Conservation (phyloP, 2,888 invertebrate species). For the Sthenelais limicola region DNA sequence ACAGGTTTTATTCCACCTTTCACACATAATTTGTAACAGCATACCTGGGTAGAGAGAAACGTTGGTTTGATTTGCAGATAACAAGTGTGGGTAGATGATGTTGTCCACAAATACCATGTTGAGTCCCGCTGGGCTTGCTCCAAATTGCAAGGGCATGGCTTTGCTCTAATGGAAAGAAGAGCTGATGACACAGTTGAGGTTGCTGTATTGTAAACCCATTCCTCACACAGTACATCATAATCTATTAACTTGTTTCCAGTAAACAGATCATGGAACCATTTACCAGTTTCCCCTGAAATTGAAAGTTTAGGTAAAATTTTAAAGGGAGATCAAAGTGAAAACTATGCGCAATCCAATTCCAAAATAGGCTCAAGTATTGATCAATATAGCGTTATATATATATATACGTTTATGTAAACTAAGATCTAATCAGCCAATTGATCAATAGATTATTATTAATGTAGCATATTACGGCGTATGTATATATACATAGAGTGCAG, state of each 20-base stretch:
- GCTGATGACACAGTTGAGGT: no score
- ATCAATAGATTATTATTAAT: no score
- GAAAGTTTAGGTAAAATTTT: not conserved
- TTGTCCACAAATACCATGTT: not conserved
- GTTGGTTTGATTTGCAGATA: not conserved
- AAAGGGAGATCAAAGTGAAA: not conserved
- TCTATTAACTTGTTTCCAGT: not conserved
- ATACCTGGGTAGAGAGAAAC: not conserved
- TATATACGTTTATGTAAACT: no score
- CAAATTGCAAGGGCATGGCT: slow-evolving; percentile 4
- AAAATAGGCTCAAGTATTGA: not conserved
- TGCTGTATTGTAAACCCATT: not conserved
- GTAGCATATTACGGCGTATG: not conserved
- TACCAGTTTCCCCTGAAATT: not conserved
- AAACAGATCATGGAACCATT: not conserved
- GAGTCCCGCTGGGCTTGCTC: not conserved
- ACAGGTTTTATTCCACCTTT: no score
- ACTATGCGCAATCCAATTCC: not conserved
- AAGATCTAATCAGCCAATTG: no score
- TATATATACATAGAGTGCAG: not conserved
- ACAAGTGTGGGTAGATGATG: not conserved
- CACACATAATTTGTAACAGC: no score
- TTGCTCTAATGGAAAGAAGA: not conserved
- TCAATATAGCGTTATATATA: not conserved
- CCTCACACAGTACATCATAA: slow-evolving; percentile 12